A percentile compares a stretch with the other conserved stretches of the same genome.
Evolutionary conservation across 35 echinoderm and acorn worm genomes (phyloP).

Genomic region (Apostichopus parvimensis): DNA sequence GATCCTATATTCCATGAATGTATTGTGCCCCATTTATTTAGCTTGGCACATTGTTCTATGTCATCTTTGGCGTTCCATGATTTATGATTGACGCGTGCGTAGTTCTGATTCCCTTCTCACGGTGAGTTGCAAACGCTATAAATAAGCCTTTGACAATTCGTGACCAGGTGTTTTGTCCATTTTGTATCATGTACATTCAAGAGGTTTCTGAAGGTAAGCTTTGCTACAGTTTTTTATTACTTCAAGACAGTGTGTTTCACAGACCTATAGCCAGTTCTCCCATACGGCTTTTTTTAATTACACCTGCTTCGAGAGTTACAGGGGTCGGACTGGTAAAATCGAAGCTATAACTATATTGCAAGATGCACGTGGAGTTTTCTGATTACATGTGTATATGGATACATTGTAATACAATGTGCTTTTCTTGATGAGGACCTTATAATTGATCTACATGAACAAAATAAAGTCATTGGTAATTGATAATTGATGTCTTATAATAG

Average conservation of each 20-base stretch:
- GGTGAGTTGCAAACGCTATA: neutral
- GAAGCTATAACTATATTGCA: too few species aligned
- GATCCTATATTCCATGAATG: neutral
- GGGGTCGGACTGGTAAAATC: neutral
- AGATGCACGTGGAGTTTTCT: too few species aligned
- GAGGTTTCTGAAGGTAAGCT: neutral
- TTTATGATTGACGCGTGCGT: neutral
- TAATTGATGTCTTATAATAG: too few species aligned
- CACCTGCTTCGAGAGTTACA: neutral
- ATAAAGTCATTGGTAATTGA: too few species aligned
- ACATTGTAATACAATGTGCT: too few species aligned
- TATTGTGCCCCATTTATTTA: conserved; percentile 2
- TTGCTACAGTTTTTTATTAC: neutral
- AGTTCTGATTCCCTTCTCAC: conserved; percentile 5
- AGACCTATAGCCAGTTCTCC: neutral
- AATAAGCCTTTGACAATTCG: conserved; percentile 30
- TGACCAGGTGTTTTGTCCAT: conserved; percentile 18
- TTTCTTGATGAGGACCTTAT: too few species aligned
- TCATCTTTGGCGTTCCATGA: conserved; percentile 14
- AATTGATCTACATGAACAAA: too few species aligned
- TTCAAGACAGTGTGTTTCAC: neutral
- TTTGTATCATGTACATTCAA: neutral
- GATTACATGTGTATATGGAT: too few species aligned
- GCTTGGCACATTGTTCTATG: neutral
- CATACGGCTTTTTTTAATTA: neutral